Conservation (phyloP, 2,113 vertebrate genomes). For the Podiceps cristatus region DNA sequence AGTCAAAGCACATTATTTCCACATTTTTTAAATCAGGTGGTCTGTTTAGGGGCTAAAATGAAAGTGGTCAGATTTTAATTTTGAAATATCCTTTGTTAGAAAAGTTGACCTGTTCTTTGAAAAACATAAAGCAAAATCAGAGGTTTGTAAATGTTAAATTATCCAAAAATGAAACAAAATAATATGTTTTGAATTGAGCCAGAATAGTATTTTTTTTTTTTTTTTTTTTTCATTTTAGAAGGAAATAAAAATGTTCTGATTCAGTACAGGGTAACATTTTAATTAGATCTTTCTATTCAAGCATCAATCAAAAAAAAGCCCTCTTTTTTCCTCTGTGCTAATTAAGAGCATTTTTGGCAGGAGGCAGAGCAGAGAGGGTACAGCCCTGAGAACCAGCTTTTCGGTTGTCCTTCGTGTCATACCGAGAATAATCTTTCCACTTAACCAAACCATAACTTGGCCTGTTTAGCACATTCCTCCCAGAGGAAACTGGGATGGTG, state of each 20-base stretch:
- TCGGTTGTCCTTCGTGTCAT: background rate
- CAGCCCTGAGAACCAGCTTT: background rate
- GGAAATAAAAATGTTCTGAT: background rate
- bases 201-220: background rate
- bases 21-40: background rate
- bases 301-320: background rate
- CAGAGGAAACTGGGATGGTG: background rate
- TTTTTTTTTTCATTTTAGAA: background rate
- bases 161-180: background rate
- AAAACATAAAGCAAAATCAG: background rate
- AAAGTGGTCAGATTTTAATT: background rate
- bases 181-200: background rate
- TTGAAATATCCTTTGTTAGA: background rate
- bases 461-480: background rate
- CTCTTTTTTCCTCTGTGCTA: background rate
- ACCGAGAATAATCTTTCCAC: background rate
- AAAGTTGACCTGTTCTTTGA: background rate
- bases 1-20: background rate
- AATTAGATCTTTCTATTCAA: background rate
- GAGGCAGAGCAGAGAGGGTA: background rate
- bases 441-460: background rate
- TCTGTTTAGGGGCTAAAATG: background rate
- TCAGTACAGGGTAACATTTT: background rate
- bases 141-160: background rate
- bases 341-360: background rate